Evolutionary conservation across 2,888 invertebrate species (phyloP).

Genomic region (Athalia rosae): DNA sequence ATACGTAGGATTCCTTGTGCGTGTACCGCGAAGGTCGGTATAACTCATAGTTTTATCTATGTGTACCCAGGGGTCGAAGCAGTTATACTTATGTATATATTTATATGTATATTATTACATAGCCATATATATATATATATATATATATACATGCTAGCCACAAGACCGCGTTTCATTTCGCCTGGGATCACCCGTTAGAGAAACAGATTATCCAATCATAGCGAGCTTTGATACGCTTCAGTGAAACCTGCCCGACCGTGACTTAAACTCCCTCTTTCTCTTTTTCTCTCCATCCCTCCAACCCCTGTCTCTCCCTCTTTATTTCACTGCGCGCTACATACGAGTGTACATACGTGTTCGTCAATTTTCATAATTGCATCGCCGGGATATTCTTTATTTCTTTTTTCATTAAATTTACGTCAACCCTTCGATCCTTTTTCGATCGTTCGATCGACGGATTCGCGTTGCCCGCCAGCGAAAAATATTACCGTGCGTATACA

Average conservation of each 20-base stretch:
- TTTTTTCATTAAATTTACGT: too few relatives aligned
- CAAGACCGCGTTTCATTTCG: conserved; percentile 35
- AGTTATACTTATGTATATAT: too few relatives aligned
- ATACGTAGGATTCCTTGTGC: too few relatives aligned
- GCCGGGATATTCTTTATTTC: too few relatives aligned
- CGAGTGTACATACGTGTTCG: neutral
- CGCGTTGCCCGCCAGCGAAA: too few relatives aligned
- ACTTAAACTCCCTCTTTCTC: conserved; percentile 27
- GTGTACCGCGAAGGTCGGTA: too few relatives aligned
- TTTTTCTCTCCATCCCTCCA: conserved; percentile 14
- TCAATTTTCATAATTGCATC: neutral
- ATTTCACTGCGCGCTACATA: neutral
- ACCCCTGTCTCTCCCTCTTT: conserved; percentile 9
- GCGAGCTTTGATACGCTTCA: conserved; percentile 45
- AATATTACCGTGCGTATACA: too few relatives aligned
- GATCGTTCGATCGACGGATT: too few relatives aligned
- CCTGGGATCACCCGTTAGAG: conserved; percentile 48
- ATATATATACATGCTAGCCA: neutral
- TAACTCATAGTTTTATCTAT: too few relatives aligned
- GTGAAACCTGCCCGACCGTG: conserved; percentile 43
- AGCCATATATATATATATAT: neutral
- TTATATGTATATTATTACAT: too few relatives aligned
- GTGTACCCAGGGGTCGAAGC: too few relatives aligned
- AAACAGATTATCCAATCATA: conserved; percentile 57
- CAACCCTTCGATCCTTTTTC: too few relatives aligned